Evolutionary conservation across 2,113 vertebrate species (phyloP).

Genomic region (Ceyx melanurus): DNA sequence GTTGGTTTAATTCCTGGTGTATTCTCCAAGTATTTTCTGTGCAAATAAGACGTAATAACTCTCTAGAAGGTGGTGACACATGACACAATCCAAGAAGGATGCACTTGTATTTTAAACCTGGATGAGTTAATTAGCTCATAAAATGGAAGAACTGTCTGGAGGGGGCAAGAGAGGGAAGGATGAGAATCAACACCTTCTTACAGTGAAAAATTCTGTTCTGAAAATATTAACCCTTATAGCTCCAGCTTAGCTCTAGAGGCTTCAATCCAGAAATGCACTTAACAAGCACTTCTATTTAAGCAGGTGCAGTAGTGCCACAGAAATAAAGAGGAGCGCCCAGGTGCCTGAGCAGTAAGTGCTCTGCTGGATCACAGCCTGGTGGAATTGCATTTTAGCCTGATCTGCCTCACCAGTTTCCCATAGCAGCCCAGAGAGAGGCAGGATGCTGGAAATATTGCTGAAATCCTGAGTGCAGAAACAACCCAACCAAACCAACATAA

Average conservation of each 20-base stretch:
- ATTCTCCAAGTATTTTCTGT: neutral
- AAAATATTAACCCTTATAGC: neutral
- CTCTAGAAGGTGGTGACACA: neutral
- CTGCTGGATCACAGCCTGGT: conserved; percentile 4
- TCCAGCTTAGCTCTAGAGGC: neutral
- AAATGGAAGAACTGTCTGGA: neutral
- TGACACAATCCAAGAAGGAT: conserved; percentile 34
- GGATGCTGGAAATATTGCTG: neutral
- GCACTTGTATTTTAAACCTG: conserved; percentile 11
- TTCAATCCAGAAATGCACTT: neutral
- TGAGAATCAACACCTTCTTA: neutral
- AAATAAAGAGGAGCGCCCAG: neutral
- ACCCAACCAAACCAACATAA: too few species aligned
- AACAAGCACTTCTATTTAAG: neutral
- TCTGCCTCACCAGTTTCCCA: neutral
- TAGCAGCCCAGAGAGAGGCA: neutral
- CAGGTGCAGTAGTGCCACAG: neutral
- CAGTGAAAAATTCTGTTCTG: neutral
- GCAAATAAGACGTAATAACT: conserved; percentile 5
- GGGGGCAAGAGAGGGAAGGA: neutral
- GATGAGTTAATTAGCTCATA: conserved; percentile 32
- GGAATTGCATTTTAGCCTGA: neutral
- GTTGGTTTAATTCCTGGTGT: neutral
- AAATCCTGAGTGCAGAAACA: neutral
- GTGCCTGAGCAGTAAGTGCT: neutral